Evolutionary conservation across 2,113 vertebrate species (phyloP).

Genomic region (Epinephelus moara): DNA sequence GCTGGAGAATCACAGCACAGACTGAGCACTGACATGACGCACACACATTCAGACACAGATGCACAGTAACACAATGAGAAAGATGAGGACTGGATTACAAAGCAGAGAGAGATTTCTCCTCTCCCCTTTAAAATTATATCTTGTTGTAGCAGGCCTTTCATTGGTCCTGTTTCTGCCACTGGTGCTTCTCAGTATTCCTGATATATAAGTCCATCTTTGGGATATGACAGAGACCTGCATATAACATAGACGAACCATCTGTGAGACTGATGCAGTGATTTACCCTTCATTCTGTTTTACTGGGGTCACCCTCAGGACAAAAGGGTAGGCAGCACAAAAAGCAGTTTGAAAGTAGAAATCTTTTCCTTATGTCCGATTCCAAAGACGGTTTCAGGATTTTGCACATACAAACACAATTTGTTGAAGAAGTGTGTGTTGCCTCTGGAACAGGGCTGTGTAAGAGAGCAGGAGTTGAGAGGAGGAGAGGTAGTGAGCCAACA

Average conservation of each 20-base stretch:
- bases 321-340: slow-evolving; percentile 33
- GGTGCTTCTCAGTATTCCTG: slow-evolving; percentile 59
- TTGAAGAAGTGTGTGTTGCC: slow-evolving; percentile 34
- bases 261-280: slow-evolving; percentile 55
- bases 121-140: slow-evolving; percentile 10
- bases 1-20: slow-evolving; percentile 94
- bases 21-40: slow-evolving; percentile 85
- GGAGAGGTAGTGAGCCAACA: neutral
- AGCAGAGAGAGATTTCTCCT: slow-evolving; percentile 17
- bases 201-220: slow-evolving; percentile 36
- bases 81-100: slow-evolving; percentile 22
- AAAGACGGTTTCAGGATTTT: slow-evolving; percentile 69
- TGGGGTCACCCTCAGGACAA: slow-evolving; percentile 20
- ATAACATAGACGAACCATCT: slow-evolving; percentile 35
- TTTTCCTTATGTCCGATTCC: slow-evolving; percentile 62
- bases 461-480: slow-evolving; percentile 22
- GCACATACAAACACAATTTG: slow-evolving; percentile 54
- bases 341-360: slow-evolving; percentile 27
- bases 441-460: slow-evolving; percentile 34
- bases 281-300: slow-evolving; percentile 43
- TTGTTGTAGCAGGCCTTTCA: slow-evolving; percentile 43
- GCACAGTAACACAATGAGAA: slow-evolving; percentile 84
- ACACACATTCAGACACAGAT: slow-evolving; percentile 55
- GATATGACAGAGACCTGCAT: slow-evolving; percentile 44
- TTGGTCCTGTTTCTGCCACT: slow-evolving; percentile 46